Conservation (phyloP, 2,113 vertebrate genomes). For the Mobula birostris region DNA sequence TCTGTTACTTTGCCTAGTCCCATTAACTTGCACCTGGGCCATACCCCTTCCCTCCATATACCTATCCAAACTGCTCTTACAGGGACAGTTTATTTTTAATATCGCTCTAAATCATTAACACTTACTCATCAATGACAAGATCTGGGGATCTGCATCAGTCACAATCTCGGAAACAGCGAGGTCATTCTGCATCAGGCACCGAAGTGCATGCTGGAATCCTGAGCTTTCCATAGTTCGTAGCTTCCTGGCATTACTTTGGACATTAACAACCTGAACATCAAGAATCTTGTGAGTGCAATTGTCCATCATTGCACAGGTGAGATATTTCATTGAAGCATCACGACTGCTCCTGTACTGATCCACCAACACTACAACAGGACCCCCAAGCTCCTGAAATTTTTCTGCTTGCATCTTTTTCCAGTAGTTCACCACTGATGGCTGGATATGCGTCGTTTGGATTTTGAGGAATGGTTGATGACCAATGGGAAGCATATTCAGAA, state of each 20-base stretch:
- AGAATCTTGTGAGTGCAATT: slow-evolving; percentile 19
- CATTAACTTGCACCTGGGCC: no score
- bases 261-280: slow-evolving; percentile 8
- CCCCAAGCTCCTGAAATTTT: background rate
- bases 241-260: background rate
- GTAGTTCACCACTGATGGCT: background rate
- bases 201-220: background rate
- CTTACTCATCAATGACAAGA: slow-evolving; percentile 11
- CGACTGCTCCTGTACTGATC: background rate
- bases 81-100: background rate
- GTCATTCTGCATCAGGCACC: background rate
- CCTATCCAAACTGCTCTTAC: no score
- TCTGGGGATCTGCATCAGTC: background rate
- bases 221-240: background rate
- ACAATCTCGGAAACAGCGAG: slow-evolving; percentile 9
- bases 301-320: slow-evolving; percentile 25
- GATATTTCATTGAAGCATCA: background rate
- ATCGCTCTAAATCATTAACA: background rate
- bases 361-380: background rate
- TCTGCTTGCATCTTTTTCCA: slow-evolving; percentile 7
- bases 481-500: slow-evolving; percentile 7
- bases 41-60: no score
- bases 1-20: no score
- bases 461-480: background rate
- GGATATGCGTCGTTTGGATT: background rate